phyloP scores from a whole-genome alignment of 2,113 vertebrate species.

The Tetrao urogallus region DNA sequence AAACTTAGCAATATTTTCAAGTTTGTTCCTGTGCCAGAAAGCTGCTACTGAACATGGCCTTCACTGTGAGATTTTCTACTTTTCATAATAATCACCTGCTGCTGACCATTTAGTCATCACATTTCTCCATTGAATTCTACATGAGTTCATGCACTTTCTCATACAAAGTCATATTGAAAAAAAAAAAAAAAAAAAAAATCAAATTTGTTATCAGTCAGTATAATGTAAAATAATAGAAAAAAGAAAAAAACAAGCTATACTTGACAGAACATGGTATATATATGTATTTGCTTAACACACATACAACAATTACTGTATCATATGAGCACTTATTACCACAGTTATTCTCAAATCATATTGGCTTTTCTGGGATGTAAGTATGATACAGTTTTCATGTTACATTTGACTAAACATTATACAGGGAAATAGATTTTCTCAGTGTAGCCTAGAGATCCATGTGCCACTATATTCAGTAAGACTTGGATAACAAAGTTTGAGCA shows the following conservation, averaged over 20 bases:
- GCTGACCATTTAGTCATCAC: not conserved
- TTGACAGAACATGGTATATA: not conserved
- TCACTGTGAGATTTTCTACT: not conserved
- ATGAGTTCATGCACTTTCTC: not conserved
- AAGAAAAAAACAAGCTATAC: not conserved
- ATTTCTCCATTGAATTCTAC: not conserved
- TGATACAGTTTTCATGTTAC: not conserved
- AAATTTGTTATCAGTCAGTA: not conserved
- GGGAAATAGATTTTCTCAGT: not conserved
- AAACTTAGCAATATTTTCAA: not conserved
- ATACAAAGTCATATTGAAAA: not conserved
- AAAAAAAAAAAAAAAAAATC: not conserved
- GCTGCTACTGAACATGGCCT: not conserved
- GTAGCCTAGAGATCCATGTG: rapidly evolving
- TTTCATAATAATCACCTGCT: not conserved
- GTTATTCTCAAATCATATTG: not conserved
- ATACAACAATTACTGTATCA: too few relatives aligned
- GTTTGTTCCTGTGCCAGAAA: not conserved
- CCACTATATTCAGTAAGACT: not conserved
- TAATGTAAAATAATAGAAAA: not conserved
- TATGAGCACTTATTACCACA: not conserved
- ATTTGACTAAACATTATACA: not conserved
- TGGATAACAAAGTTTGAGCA: not conserved
- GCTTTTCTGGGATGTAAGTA: not conserved
- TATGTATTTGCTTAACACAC: not conserved